phyloP scores from a whole-genome alignment of 2,113 vertebrate species.

The Choloepus hoffmanni region DNA sequence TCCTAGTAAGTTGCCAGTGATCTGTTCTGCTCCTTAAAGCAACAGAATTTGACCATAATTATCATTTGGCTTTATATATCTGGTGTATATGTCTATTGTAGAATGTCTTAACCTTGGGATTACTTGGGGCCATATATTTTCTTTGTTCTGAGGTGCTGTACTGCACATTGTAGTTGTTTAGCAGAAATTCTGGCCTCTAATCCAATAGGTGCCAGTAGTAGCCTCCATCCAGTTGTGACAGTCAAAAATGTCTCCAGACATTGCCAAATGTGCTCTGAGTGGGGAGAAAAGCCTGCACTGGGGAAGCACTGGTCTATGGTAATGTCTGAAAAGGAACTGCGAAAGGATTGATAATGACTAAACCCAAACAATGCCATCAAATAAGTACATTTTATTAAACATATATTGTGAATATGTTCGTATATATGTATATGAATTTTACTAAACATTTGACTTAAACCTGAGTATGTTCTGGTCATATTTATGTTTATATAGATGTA shows the following conservation, averaged over 20 bases:
- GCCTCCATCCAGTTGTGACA: background rate
- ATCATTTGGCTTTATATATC: background rate
- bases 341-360: background rate
- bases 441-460: background rate
- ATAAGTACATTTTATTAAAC: background rate
- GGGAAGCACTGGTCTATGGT: background rate
- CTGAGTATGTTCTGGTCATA: background rate
- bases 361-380: background rate
- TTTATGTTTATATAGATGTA: background rate
- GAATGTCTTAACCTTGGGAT: background rate
- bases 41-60: background rate
- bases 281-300: background rate
- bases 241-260: background rate
- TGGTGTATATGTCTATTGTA: background rate
- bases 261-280: background rate
- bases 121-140: background rate
- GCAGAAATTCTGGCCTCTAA: background rate
- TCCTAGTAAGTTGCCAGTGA: background rate
- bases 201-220: background rate
- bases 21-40: background rate
- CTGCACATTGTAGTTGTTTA: background rate
- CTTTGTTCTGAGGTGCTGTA: background rate
- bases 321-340: background rate
- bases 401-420: background rate
- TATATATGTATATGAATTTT: background rate